These are phyloP conservation scores for Phylloscopus trochilus DNA, from an alignment of 2,113 vertebrate genomes.

Conservation along the genomic window DNA sequence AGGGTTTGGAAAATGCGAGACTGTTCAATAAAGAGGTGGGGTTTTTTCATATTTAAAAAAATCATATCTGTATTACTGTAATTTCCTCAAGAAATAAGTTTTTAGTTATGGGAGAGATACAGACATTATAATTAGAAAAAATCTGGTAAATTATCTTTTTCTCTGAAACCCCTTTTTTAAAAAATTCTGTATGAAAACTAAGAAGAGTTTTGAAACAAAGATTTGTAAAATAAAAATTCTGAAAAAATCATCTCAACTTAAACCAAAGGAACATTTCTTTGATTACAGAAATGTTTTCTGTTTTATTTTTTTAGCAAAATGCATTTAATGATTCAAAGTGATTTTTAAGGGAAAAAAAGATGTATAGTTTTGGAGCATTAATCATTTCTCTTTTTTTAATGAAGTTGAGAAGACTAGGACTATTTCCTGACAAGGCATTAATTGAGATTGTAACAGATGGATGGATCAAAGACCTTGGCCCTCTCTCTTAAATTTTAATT, in stretches of 20 bases:
- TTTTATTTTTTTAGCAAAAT: not conserved
- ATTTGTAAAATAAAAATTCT: not conserved
- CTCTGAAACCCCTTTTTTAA: accelerated
- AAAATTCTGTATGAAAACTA: not conserved
- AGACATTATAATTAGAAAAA: not conserved
- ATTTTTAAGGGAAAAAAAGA: not conserved
- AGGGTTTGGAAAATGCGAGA: not conserved
- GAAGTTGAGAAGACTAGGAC: not conserved
- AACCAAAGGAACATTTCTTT: not conserved
- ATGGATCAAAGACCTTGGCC: not conserved
- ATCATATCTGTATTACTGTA: not conserved
- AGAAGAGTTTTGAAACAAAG: not conserved
- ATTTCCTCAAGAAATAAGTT: not conserved
- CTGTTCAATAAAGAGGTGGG: not conserved
- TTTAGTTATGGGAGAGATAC: not conserved
- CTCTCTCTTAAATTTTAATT: not conserved
- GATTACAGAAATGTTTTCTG: not conserved
- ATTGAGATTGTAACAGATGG: not conserved
- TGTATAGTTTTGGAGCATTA: not conserved
- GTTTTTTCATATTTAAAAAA: not conserved
- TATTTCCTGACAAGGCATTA: not conserved
- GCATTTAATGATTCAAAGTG: not conserved
- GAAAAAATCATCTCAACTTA: accelerated
- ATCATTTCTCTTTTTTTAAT: not conserved
- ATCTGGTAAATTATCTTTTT: not conserved